Conservation (phyloP, 1,140 invertebrate genomes). For the Cotesia typhae region DNA sequence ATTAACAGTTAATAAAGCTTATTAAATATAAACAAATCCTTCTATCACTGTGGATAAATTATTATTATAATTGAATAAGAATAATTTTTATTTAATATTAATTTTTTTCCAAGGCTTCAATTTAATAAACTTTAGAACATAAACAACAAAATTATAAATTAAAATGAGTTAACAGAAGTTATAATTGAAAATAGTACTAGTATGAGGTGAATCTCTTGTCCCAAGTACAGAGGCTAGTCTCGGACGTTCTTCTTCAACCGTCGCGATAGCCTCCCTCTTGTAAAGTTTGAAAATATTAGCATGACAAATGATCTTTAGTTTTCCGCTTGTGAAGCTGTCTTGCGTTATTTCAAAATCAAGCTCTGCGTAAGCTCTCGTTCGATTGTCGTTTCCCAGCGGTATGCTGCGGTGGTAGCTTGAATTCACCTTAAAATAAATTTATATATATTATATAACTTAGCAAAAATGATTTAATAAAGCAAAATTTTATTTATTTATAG, state of each 20-base stretch:
- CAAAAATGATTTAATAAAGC: no score
- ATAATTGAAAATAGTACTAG: conserved; percentile 45
- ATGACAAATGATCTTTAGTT: conserved; percentile 71
- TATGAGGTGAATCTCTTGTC: conserved; percentile 68
- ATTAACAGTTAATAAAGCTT: no score
- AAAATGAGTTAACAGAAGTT: background rate
- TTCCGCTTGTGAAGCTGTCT: conserved; percentile 70
- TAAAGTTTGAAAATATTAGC: conserved; percentile 72
- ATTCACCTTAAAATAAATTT: conserved; percentile 50
- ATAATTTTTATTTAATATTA: no score
- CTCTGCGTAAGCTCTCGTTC: conserved; percentile 50
- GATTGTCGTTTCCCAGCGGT: conserved; percentile 56
- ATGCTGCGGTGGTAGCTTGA: conserved; percentile 59
- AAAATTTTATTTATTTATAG: no score
- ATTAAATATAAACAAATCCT: no score
- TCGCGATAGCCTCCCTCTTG: conserved; percentile 63
- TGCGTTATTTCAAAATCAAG: conserved; percentile 69
- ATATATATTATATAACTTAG: no score
- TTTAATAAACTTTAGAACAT: no score
- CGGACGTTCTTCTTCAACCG: conserved; percentile 73
- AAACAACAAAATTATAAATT: background rate
- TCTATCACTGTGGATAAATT: no score
- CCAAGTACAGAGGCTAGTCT: conserved; percentile 73
- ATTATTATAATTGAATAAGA: no score
- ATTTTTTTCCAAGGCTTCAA: no score